Evolutionary conservation across 2,888 invertebrate species (phyloP), one percentile per base, ranked within the genome.

Genomic region (Siphonodentalium dalli): DNA sequence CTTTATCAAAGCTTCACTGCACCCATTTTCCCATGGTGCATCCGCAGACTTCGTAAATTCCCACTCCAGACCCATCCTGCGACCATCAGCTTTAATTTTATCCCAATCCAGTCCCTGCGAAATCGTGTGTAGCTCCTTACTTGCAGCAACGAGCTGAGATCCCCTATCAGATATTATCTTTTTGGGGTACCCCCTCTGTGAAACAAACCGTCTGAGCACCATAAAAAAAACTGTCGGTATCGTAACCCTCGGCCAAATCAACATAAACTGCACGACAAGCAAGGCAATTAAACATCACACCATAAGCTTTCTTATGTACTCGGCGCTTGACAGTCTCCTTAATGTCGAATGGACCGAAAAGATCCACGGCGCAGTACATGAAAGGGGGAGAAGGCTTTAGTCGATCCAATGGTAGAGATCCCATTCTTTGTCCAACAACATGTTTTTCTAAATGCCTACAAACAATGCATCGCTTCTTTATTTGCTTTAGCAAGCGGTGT

Each of bases 251-350:
- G 2, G 43, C 37, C 6, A 51, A 15, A 23, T 51, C 44, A 13
- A 51, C 15, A 29, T 43, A 51, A 2, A 51, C 51, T 8, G 41
- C 43, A 31, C 51, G 37, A 27, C 21, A 31, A 2, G 15, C 31
- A 3, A 43, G 9, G 13, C 44, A 51, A 13, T 24, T 51, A 23
- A 43, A 51, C 3, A 51, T 6, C 2, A 43, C 51, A 1, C 43
- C 51, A 29, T 38, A 51, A 15, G 43, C 51, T 31, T 43, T 51
- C n/a, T 38, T 38, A n/a, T 44, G 43, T 21, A 38, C 44, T 18
- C 44, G 20, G 11, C 29, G 28, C 15, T 43, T 51, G 13, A 51
- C 38, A 28, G 51, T 43, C 21, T 50, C 50, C 13, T n/a, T 15
- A 11, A 41, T 41, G 7, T 6, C n/a, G n/a, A 46, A 28, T 9